Conservation (phyloP, 2,888 invertebrate species). For the Cordylochernes scorpioides region DNA sequence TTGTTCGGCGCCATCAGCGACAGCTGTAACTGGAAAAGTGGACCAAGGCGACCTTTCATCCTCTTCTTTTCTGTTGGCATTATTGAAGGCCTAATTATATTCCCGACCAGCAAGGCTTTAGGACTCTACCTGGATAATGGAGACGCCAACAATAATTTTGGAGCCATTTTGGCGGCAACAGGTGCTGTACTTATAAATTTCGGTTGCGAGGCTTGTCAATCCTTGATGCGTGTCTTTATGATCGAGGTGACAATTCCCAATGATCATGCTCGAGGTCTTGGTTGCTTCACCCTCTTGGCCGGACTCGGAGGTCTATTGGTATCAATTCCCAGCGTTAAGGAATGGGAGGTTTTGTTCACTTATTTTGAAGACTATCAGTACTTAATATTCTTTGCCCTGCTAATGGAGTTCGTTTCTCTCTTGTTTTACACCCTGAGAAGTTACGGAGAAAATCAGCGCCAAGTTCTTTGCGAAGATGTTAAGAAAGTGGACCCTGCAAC, state of each 20-base stretch:
- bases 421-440: constrained; percentile 58
- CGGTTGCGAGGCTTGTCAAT: constrained; percentile 92
- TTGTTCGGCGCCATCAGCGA: too few relatives aligned
- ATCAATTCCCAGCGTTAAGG: constrained; percentile 64
- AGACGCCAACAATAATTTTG: too few relatives aligned
- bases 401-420: constrained; percentile 59
- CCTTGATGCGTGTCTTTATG: constrained; percentile 71
- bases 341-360: constrained; percentile 79
- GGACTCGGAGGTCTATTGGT: constrained; percentile 82
- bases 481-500: too few relatives aligned
- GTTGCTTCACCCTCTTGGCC: constrained; percentile 87
- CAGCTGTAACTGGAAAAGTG: too few relatives aligned
- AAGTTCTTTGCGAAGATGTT: constrained; percentile 23
- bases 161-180: too few relatives aligned
- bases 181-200: too few relatives aligned
- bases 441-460: constrained; percentile 62
- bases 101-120: too few relatives aligned
- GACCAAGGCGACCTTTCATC: too few relatives aligned
- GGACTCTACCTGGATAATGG: too few relatives aligned
- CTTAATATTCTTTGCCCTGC: constrained; percentile 69
- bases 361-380: constrained; percentile 66
- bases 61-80: too few relatives aligned
- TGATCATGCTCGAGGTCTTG: constrained; percentile 72
- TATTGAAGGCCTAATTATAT: too few relatives aligned
- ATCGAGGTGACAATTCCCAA: constrained; percentile 71